Evolutionary conservation across 2,797 vertebrate genomes (phyloP).

Genomic region (Smutsia temminckii): DNA sequence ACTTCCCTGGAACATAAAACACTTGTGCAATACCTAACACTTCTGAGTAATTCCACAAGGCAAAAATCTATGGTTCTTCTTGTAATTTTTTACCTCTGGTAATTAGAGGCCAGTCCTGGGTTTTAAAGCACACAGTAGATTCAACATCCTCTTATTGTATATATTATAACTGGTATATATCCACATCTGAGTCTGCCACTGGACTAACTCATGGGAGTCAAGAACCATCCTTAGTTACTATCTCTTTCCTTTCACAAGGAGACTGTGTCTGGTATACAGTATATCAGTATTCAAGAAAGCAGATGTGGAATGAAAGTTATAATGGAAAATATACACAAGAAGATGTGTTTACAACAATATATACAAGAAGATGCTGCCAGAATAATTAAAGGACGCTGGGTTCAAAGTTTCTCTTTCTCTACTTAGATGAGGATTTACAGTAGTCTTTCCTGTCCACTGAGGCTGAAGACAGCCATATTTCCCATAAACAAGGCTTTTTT

Average conservation of each 20-base stretch:
- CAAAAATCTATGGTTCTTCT: neutral
- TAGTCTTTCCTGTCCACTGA: neutral
- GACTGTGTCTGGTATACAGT: too few species aligned
- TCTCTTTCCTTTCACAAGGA: neutral
- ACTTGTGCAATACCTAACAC: neutral
- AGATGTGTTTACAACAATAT: neutral
- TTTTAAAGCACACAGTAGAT: neutral
- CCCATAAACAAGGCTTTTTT: neutral
- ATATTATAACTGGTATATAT: neutral
- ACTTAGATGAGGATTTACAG: neutral
- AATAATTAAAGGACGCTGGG: neutral
- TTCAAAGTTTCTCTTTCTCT: neutral
- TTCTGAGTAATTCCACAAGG: neutral
- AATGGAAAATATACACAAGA: neutral
- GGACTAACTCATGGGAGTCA: neutral
- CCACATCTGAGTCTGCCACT: neutral
- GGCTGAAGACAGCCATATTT: neutral
- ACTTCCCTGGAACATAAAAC: neutral
- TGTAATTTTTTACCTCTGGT: neutral
- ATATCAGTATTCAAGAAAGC: neutral
- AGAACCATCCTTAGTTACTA: neutral
- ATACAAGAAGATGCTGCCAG: neutral
- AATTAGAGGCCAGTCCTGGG: neutral
- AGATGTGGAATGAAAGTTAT: neutral
- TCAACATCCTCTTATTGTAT: neutral